These are phyloP conservation scores for Hemicrepidius hirtus DNA, from an alignment of 2,888 invertebrate genomes.

Conservation along the genomic window DNA sequence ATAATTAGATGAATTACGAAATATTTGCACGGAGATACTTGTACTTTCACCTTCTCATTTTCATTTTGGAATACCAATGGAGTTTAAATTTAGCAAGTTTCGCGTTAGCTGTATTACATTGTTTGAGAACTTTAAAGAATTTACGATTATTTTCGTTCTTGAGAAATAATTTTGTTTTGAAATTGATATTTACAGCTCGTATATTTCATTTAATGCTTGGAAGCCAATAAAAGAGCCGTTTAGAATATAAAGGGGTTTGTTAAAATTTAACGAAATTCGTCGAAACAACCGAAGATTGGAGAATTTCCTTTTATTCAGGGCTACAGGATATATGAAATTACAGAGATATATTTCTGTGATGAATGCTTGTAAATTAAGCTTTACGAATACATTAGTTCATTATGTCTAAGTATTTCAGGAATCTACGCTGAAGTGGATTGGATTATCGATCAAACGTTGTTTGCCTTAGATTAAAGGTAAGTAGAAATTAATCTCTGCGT, in stretches of 20 bases:
- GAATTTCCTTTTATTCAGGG: conserved; percentile 18
- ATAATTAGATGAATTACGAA: too few relatives aligned
- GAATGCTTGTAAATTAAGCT: conserved; percentile 29
- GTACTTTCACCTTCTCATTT: too few relatives aligned
- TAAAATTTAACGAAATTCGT: conserved; percentile 27
- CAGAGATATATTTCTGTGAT: conserved; percentile 32
- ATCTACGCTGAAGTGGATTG: conserved; percentile 30
- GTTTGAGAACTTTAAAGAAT: not conserved
- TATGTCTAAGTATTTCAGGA: conserved; percentile 25
- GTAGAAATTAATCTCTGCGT: conserved; percentile 39
- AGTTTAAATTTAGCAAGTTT: too few relatives aligned
- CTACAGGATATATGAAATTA: conserved; percentile 29
- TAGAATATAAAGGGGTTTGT: conserved; percentile 18
- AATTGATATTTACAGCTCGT: conserved; percentile 6
- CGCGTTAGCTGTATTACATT: not conserved
- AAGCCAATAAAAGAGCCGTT: not conserved
- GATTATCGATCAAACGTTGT: conserved; percentile 43
- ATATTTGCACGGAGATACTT: too few relatives aligned
- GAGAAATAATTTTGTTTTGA: not conserved
- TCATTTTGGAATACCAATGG: too few relatives aligned
- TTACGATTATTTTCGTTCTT: not conserved
- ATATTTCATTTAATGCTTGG: not conserved
- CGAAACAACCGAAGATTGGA: conserved; percentile 20
- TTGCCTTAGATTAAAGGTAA: conserved; percentile 31
- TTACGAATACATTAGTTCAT: conserved; percentile 29